phyloP scores from a whole-genome alignment of 2,797 vertebrate species.

The Allobates femoralis region DNA sequence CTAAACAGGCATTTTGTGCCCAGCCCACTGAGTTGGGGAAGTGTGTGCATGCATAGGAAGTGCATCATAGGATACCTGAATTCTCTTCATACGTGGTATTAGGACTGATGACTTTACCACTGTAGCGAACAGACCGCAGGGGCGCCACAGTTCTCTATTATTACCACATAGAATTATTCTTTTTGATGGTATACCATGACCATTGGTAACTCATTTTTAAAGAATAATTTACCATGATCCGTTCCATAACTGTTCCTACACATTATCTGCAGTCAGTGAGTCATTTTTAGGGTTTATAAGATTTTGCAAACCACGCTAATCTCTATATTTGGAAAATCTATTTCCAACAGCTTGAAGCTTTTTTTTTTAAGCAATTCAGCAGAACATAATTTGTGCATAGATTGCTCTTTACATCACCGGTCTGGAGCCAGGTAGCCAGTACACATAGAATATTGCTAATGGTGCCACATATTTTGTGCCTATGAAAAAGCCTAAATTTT shows the following conservation, averaged over 20 bases:
- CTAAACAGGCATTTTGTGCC: too few relatives aligned
- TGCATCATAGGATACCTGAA: too few relatives aligned
- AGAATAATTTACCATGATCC: neutral
- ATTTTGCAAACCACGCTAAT: slow-evolving; percentile 15
- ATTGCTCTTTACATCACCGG: neutral
- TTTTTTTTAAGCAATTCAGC: slow-evolving; percentile 16
- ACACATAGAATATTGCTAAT: neutral
- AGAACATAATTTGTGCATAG: slow-evolving; percentile 5
- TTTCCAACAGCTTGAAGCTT: neutral
- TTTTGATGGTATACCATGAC: too few relatives aligned
- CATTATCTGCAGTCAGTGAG: slow-evolving; percentile 9
- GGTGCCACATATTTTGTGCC: neutral
- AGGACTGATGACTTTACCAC: too few relatives aligned
- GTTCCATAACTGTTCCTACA: neutral
- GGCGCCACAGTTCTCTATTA: too few relatives aligned
- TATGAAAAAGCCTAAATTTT: neutral
- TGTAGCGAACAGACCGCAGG: too few relatives aligned
- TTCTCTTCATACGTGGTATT: too few relatives aligned
- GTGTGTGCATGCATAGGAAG: too few relatives aligned
- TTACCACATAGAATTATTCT: too few relatives aligned
- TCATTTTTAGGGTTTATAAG: neutral
- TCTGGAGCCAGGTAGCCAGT: neutral
- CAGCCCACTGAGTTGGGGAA: too few relatives aligned
- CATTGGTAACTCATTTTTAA: neutral
- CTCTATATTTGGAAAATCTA: slow-evolving; percentile 25